Evolutionary conservation across 2,797 vertebrate species (phyloP), one percentile per base, ranked within the genome.

Genomic region (Dryobates pubescens): DNA sequence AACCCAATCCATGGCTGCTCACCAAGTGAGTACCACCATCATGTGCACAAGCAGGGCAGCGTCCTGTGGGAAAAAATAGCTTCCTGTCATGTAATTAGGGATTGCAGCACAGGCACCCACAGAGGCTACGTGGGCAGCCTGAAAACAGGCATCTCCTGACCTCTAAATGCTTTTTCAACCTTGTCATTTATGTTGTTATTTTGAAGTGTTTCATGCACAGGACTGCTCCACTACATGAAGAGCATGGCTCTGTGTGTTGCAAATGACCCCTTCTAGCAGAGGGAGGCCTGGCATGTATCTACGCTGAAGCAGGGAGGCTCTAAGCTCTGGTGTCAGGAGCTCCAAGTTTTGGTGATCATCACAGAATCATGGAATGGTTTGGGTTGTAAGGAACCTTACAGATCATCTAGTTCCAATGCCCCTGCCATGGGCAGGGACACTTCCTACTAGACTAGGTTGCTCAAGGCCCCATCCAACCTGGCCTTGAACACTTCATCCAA

Each of bases 21-120:
- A 38, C 24, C 26, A 17, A 63, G 36, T 4, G 82, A 72, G 77
- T 13, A 63, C n/a, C 82, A 83, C 26, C 72, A 73, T 4, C 0
- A 1, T 0, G 8, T 17, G 58, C 2, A 2, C 0, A 15, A 80
- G 65, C 0, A 0, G 45, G 54, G 47, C 54, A 89, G 30, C 0
- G 16, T 34, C 81, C 86, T 13, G 32, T 17, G 32, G 61, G 12
- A 68, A 49, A 74, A 87, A 88, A 59, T 1, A 87, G 18, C 69
- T 62, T 38, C 69, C 58, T 1, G 0, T 49, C 24, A 1, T 17
- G 19, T 20, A 82, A 82, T 64, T 32, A 51, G 20, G 64, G 78
- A 13, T 53, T 24, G 30, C 1, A 58, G 65, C 8, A 1, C 54
- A 13, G 0, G 58, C 0, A 0, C 54, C 72, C 82, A 30, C 19